Conservation (phyloP, 2,888 invertebrate genomes). For the Merodon equestris region DNA sequence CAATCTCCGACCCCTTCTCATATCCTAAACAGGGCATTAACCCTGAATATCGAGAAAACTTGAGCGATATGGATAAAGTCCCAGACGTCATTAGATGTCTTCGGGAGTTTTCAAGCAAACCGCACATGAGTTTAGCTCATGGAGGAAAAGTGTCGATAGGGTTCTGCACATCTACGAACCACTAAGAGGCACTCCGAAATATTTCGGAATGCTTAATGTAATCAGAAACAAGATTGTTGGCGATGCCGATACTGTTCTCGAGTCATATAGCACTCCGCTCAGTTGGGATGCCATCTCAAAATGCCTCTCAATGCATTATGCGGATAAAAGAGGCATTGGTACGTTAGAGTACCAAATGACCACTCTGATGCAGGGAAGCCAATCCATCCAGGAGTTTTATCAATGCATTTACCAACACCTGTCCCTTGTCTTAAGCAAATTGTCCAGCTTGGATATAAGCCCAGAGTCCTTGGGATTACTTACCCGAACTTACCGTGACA, state of each 20-base stretch:
- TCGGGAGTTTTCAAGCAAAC: not conserved
- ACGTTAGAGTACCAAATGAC: constrained; percentile 34
- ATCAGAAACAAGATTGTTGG: constrained; percentile 43
- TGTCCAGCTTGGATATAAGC: constrained; percentile 12
- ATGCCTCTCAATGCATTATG: constrained; percentile 31
- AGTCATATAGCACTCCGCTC: constrained; percentile 43
- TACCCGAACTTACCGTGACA: constrained; percentile 23
- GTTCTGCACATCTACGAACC: constrained; percentile 38
- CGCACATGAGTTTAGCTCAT: constrained; percentile 34
- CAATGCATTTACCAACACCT: constrained; percentile 21
- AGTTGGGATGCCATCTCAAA: constrained; percentile 34
- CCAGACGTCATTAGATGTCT: constrained; percentile 1
- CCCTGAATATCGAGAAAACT: not conserved
- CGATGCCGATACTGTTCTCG: constrained; percentile 30
- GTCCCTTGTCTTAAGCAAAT: constrained; percentile 16
- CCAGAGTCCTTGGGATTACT: constrained; percentile 5
- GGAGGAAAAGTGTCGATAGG: constrained; percentile 43
- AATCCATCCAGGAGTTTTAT: constrained; percentile 13
- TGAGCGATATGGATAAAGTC: not conserved
- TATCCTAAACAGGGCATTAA: not conserved
- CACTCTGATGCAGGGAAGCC: constrained; percentile 11
- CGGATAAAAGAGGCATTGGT: constrained; percentile 24
- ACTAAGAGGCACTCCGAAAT: constrained; percentile 30
- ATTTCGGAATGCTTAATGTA: constrained; percentile 35
- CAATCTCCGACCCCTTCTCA: too few species aligned